Evolutionary conservation across 2,888 invertebrate genomes (phyloP).

Genomic region (Tiliacea citrago): DNA sequence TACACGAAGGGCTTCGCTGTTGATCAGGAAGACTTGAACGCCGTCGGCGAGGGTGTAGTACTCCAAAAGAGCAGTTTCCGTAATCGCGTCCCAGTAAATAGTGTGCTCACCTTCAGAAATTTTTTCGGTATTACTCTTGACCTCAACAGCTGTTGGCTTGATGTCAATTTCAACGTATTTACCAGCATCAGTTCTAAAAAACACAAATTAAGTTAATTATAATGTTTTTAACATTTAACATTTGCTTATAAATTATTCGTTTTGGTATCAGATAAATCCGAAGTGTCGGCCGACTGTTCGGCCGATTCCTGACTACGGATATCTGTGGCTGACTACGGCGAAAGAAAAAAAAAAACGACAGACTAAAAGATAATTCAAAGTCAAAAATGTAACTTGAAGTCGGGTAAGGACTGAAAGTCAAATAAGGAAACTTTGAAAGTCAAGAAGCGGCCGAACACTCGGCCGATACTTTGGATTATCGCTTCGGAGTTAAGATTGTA

Average conservation of each 20-base stretch:
- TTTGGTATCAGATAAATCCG: too few relatives aligned
- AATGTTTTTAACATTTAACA: too few relatives aligned
- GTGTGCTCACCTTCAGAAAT: constrained; percentile 77
- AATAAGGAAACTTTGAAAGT: too few relatives aligned
- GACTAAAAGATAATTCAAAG: too few relatives aligned
- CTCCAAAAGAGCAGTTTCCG: constrained; percentile 80
- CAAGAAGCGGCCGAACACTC: too few relatives aligned
- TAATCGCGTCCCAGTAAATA: constrained; percentile 84
- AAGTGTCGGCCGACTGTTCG: too few relatives aligned
- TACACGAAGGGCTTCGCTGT: constrained; percentile 83
- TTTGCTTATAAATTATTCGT: not conserved
- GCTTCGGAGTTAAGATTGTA: not conserved
- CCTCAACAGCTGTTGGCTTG: constrained; percentile 76
- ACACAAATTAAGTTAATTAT: not conserved
- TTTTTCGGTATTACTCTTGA: constrained; percentile 84
- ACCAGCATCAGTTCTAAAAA: constrained; percentile 75
- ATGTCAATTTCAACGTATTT: constrained; percentile 81
- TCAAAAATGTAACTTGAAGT: too few relatives aligned
- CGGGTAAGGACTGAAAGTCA: too few relatives aligned
- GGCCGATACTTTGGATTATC: too few relatives aligned
- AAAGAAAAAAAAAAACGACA: too few relatives aligned
- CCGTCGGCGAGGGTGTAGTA: constrained; percentile 79
- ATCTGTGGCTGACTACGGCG: too few relatives aligned
- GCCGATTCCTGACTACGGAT: too few relatives aligned
- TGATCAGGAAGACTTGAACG: constrained; percentile 36